Base-by-base conservation (phyloP, 2,888 invertebrate species). In the Pinctada fucata region DNA sequence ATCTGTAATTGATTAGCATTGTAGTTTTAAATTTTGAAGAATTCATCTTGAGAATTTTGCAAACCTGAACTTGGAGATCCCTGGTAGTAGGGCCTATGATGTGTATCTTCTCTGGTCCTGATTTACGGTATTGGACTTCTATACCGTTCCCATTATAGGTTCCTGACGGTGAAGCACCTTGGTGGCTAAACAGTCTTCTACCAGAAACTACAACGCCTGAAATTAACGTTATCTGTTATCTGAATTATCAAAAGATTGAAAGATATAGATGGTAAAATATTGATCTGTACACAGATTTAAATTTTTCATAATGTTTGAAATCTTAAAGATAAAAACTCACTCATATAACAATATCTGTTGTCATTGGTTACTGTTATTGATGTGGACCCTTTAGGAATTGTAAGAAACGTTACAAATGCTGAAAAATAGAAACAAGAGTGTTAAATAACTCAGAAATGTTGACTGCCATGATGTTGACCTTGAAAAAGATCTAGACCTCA, bases 61-160 rank as follows among this genome's bases (percentile, higher is more conserved):
- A 58, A 10, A 89, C 89, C 87, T 88, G 87, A n/a, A 83, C 85
- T 63, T 88, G 82, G 4, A 87, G 74, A 3, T 79, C 72, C 3
- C 70, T 68, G 5, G 78, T 65, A 3, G 87, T 78, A 5, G 89
- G 88, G 1, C 88, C 88, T 6, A 71, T 65, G 63, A 90, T 86
- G 63, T 85, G 77, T 5, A 90, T 78, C 51, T 78, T 80, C 76
- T 90, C 89, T 5, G 85, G 84, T 47, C 68, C 80, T 1, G 78
- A 73, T 50, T 76, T 79, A 3, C 76, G 73, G 81, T 90, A 90
- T n/a, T 83, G 77, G 3, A 86, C 81, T 1, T 67, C 75, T 2
- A 89, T 83, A 6, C 85, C 86, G 6, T 78, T 80, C 3, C 69
- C 68, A 3, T 51, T 72, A 81, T 86, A 88, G 2, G 79, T 80